A percentile compares a stretch with the other conserved stretches of the same genome.
These are phyloP conservation scores for Pyrrhia umbra DNA, from an alignment of 2,888 invertebrate genomes.

Conservation along the genomic window DNA sequence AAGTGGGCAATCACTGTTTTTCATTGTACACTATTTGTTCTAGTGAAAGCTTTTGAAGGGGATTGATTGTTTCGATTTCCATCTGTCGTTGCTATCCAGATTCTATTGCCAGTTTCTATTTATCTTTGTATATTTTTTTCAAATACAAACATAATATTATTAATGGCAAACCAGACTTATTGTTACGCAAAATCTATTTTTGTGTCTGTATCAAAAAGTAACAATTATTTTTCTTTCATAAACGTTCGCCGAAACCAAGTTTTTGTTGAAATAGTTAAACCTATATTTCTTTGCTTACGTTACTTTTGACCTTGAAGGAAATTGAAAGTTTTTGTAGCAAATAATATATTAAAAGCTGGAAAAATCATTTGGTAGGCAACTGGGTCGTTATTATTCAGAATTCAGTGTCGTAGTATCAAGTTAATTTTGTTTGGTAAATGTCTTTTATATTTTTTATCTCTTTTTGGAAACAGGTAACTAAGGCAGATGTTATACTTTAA, in stretches of 20 bases:
- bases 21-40: conserved; percentile 49
- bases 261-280: too few relatives aligned
- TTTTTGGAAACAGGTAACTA: neutral
- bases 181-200: conserved; percentile 20
- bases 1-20: conserved; percentile 58
- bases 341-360: too few relatives aligned
- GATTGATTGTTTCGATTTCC: conserved; percentile 42
- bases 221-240: neutral
- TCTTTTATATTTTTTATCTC: too few relatives aligned
- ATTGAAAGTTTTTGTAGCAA: too few relatives aligned
- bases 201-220: conserved; percentile 13
- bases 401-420: too few relatives aligned
- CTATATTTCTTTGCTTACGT: too few relatives aligned
- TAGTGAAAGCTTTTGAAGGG: conserved; percentile 44
- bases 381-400: too few relatives aligned
- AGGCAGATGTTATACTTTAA: neutral
- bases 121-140: conserved; percentile 2
- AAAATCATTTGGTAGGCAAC: too few relatives aligned
- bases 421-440: too few relatives aligned
- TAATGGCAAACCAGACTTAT: conserved; percentile 30
- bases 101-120: conserved; percentile 14
- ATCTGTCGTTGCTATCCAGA: conserved; percentile 17
- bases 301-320: too few relatives aligned
- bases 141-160: conserved; percentile 25
- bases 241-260: too few relatives aligned